Base-by-base conservation (phyloP, 2,888 invertebrate genomes). In the Reticulitermes lucifugus region DNA sequence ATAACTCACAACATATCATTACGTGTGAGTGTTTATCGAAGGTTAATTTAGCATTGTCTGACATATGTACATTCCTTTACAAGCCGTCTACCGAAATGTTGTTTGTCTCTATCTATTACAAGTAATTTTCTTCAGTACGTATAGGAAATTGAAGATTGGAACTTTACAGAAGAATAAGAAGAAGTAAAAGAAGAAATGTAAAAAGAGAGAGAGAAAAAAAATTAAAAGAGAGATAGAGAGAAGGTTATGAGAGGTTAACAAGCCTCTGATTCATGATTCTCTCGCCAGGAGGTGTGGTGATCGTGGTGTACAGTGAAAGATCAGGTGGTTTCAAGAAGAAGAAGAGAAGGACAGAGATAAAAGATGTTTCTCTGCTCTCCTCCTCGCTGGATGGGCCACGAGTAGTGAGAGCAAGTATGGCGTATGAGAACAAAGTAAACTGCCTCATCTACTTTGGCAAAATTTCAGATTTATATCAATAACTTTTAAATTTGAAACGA, bases 261-360 rank as follows among this genome's bases (percentile, higher is more conserved):
- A 86, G 86, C 84, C 75, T 73, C 86, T 86, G 86, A 86, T 86
- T 86, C 86, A 86, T 86, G 86, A 70, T 81, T 79, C 82, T 81
- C 82, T 77, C 85, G 80, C 83, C 71, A 81, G 83, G 85, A 85
- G 86, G 83, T 85, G 86, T 83, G 84, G 86, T 77, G 60, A 71
- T 70, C 79, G 84, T 85, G 85, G 85, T 77, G 71, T 35, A 83
- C 83, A 83, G 75, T 83, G 83, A 83, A 83, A 83, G 75, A 77
- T 83, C 83, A 83, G 77, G 83, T 83, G 83, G 73, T 46, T 77
- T 60, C 60, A 60, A 21, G 14, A 29, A 41, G 18, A 6, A 35
- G 22, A 43, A 14, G 46, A 77, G n/a, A 77, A n/a, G 29, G 51
- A 77, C 22, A 77, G 77, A 77, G 73, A 73, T 35, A 5, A 51